phyloP scores from a whole-genome alignment of 2,797 vertebrate genomes.

The Bucorvus abyssinicus region DNA sequence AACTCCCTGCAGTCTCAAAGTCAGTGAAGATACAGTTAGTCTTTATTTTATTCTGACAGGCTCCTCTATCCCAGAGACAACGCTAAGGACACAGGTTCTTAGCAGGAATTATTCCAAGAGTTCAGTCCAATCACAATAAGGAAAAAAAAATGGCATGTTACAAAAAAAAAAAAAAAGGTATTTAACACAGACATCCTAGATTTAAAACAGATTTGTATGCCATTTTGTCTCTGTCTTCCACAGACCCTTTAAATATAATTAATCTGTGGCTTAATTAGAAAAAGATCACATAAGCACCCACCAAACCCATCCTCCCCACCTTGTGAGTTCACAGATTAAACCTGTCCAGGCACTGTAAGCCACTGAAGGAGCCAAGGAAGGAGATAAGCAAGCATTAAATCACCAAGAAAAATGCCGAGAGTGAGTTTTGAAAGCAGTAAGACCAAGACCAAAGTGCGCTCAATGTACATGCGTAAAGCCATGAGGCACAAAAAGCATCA shows the following conservation, averaged over 20 bases:
- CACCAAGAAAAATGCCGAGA: not conserved
- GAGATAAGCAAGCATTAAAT: conserved; percentile 18
- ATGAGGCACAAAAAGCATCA: not conserved
- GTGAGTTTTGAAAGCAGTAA: conserved; percentile 6
- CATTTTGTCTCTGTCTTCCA: not conserved
- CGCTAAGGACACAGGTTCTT: not conserved
- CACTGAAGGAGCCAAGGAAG: not conserved
- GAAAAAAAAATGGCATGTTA: not conserved
- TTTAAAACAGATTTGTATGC: not conserved
- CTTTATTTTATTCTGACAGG: conserved; percentile 52
- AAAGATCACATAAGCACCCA: not conserved
- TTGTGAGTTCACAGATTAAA: conserved; percentile 8
- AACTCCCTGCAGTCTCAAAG: conserved; percentile 23
- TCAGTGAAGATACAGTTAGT: conserved; percentile 30
- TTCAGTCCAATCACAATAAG: not conserved
- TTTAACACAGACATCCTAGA: not conserved
- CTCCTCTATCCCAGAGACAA: conserved; percentile 39
- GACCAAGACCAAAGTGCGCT: not conserved
- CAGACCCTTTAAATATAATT: not conserved
- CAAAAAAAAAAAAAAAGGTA: not conserved
- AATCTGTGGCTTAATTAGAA: not conserved
- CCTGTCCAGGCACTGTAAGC: not conserved
- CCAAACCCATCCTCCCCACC: not conserved
- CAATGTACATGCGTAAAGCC: not conserved
- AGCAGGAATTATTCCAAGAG: not conserved